Evolutionary conservation across 2,113 vertebrate species (phyloP), one percentile per base, ranked within the genome.

Genomic region (Tapirus terrestris): DNA sequence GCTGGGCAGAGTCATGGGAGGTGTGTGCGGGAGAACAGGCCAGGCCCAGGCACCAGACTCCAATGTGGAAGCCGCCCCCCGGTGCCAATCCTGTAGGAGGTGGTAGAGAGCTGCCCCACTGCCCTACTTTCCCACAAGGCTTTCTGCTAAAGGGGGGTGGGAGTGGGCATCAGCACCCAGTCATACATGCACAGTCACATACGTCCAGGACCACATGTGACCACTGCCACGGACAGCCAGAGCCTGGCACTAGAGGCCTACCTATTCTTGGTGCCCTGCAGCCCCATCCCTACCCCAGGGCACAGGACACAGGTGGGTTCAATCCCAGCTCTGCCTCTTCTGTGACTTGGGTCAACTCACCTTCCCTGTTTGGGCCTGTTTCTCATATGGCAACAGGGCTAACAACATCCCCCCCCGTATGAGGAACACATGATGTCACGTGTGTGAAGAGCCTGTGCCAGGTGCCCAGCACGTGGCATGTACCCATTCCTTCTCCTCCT

Each of bases 181-280:
- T 25, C 18, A 14, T 20, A 53, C 33, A 4, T 7, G 60, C 9
- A 51, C 53, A 72, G 2, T 8, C 11, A 31, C 3, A 3, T 23
- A 18, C 39, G 61, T 4, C 43, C 70, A 23, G 12, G 58, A 33
- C 33, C 27, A 39, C 0, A 0, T 1, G 3, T 8, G 39, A 14
- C n/a, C 36, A 31, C 23, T 13, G n/a, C 91, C 25, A 18, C 2
- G 11, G 67, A 56, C 48, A 86, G 11, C 25, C 76, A 80, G 48
- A 68, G 39, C 29, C 63, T 36, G 36, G 61, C 18, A 4, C n/a
- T 31, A 51, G 12, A 82, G n/a, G n/a, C 82, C 18, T 2, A 0
- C 29, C 11, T 8, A 0, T n/a, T 72, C 68, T 61, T 25, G 20
- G 25, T 25, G 36, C 39, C 39, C 27, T 13, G 29, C 33, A 12